Evolutionary conservation across 2,113 vertebrate species (phyloP).

Genomic region (Protomyctophum bolini): DNA sequence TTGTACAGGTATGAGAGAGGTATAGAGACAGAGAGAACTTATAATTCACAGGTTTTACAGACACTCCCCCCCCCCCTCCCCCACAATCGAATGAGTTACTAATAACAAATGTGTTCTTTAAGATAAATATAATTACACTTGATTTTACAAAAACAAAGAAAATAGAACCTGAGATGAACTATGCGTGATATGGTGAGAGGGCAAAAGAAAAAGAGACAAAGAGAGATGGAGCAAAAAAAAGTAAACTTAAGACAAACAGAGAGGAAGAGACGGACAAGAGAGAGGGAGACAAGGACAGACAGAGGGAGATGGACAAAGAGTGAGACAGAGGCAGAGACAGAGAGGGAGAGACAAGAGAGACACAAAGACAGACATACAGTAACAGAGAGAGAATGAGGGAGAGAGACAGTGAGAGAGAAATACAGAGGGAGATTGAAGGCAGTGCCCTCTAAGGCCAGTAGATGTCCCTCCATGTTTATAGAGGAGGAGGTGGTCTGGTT

Average conservation of each 20-base stretch:
- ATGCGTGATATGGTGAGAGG: too few relatives aligned
- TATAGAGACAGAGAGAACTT: slow-evolving; percentile 9
- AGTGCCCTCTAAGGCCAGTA: slow-evolving; percentile 72
- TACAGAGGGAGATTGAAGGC: slow-evolving; percentile 33
- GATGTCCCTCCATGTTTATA: slow-evolving; percentile 76
- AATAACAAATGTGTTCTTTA: too few relatives aligned
- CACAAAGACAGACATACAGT: slow-evolving; percentile 1
- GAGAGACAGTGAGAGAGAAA: slow-evolving; percentile 16
- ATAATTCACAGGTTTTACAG: neutral
- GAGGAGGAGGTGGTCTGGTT: slow-evolving; percentile 37
- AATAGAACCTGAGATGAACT: too few relatives aligned
- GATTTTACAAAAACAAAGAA: too few relatives aligned
- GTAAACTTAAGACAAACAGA: too few relatives aligned
- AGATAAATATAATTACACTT: too few relatives aligned
- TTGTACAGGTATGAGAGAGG: neutral
- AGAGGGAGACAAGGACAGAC: neutral
- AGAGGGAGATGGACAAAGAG: neutral
- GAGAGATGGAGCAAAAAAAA: too few relatives aligned
- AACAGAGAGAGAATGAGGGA: slow-evolving; percentile 20
- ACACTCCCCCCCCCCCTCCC: neutral
- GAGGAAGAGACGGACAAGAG: too few relatives aligned
- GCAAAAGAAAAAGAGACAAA: too few relatives aligned
- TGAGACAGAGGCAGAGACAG: slow-evolving; percentile 18
- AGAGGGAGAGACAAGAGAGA: slow-evolving; percentile 19
- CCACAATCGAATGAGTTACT: too few relatives aligned